Conservation (phyloP, 53 echinoderm and acorn worm species). For the Henricia sp. region DNA sequence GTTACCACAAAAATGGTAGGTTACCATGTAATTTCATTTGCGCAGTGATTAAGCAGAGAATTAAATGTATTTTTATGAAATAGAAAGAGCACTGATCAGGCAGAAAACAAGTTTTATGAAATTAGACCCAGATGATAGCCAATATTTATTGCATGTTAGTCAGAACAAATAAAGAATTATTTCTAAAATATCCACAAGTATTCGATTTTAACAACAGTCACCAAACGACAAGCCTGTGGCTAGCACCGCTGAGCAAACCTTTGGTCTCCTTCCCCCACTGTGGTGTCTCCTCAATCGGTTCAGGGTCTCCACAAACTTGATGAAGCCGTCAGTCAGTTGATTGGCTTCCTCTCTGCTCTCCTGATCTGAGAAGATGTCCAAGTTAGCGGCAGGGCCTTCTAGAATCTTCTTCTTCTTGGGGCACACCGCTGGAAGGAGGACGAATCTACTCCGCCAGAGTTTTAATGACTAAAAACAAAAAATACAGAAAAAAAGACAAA, state of each 20-base stretch:
- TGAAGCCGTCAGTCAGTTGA: constrained; percentile 69
- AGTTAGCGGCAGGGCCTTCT: constrained; percentile 64
- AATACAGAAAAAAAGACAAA: background rate
- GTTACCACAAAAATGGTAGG: no score
- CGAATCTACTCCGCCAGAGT: constrained; percentile 71
- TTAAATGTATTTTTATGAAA: no score
- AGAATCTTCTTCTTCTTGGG: constrained; percentile 61
- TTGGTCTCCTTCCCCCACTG: constrained; percentile 32
- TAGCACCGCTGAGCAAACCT: no score
- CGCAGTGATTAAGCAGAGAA: no score
- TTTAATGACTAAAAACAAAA: constrained; percentile 66
- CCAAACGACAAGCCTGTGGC: no score
- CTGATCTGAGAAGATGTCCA: constrained; percentile 62
- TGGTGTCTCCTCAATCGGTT: constrained; percentile 55
- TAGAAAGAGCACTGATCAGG: no score
- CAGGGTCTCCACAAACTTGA: constrained; percentile 76
- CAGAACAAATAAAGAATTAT: no score
- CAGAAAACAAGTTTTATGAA: no score
- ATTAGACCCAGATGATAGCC: background rate
- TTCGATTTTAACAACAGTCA: no score
- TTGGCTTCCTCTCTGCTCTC: constrained; percentile 25
- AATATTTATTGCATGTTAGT: background rate
- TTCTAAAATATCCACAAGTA: no score
- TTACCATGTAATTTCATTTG: no score
- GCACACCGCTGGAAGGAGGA: constrained; percentile 60